Base-by-base conservation (phyloP, 2,113 vertebrate genomes). In the Varanus salvator region DNA sequence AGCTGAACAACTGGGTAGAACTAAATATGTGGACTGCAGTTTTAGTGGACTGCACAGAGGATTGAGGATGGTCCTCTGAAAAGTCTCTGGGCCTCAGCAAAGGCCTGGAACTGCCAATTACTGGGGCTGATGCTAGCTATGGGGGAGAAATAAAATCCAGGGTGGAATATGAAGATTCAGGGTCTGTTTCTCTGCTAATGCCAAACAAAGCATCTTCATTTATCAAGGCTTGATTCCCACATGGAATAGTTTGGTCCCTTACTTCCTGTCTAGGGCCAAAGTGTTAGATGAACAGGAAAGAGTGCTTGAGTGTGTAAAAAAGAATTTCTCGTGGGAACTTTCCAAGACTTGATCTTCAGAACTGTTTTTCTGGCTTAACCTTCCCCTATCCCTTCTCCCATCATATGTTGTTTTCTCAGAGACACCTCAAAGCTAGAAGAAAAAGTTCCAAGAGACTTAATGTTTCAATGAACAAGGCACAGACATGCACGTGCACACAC, bases 311-410 rank as follows among this genome's bases (percentile, higher is more conserved):
- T 44, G 83, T 68, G 57, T 57, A 50, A 68, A 72, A 68, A 77
- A 68, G 29, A 85, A 64, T 80, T 90, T 90, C 88, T 90, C 88
- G 8, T 90, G 88, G 88, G 88, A 90, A 90, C 83, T 90, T 90
- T 80, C 64, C 83, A 31, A 11, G 83, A 25, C 75, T 85, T 60
- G 83, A 90, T 87, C 82, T 85, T 75, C 48, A 71, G 75, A 38
- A 23, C 66, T 85, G 38, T 25, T 80, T 85, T 52, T 44, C 64
- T 77, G 72, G 23, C 74, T 78, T 54, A 52, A 44, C 9, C 25
- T 44, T 60, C 1, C 57, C 31, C 3, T 3, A 27, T n/a, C 84
- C 29, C 71, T 8, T 6, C 14, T 15, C 68, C 1, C 44, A 52
- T 66, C 60, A 29, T 50, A 34, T 19, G 75, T 25, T 78, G 44